Evolutionary conservation across 2,888 invertebrate species (phyloP), one percentile per base, ranked within the genome.

Genomic region (Spatulosminthurus flaviceps): DNA sequence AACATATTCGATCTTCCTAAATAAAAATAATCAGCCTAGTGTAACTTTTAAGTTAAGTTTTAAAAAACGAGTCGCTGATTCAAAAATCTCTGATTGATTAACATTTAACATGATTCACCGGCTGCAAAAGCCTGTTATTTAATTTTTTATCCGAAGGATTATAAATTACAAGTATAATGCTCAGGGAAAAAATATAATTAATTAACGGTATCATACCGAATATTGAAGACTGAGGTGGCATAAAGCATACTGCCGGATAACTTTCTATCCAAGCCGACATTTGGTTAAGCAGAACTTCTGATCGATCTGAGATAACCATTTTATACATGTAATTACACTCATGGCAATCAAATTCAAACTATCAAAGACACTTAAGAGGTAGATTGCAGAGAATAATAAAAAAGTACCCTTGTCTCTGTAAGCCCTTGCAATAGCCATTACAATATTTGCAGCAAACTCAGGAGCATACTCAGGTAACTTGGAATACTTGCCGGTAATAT

Each of bases 151-250:
- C n/a, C n/a, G n/a, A n/a, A n/a, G n/a, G n/a, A n/a, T n/a, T n/a
- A n/a, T n/a, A n/a, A n/a, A n/a, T n/a, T n/a, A n/a, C n/a, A n/a
- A n/a, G n/a, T n/a, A n/a, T n/a, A n/a, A n/a, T n/a, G n/a, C n/a
- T n/a, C n/a, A n/a, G n/a, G n/a, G n/a, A n/a, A n/a, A n/a, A n/a
- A n/a, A n/a, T n/a, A n/a, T n/a, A n/a, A n/a, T n/a, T n/a, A n/a
- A n/a, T n/a, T n/a, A n/a, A 24, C 13, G n/a, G 19, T 21, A 4
- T 41, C 81, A 73, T 26, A 84, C 84, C 85, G 75, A 85, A 85
- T 28, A 85, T 80, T 11, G 85, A 81, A 1, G 85, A 83, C 19
- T 82, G 84, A 11, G 85, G 84, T 26, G 83, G 82, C 60, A 83
- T 81, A 69, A 84, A 85, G 43, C 83, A 84, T 21, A 85, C 83